Base-by-base conservation (phyloP, 2,797 vertebrate species). In the Salarias fasciatus region DNA sequence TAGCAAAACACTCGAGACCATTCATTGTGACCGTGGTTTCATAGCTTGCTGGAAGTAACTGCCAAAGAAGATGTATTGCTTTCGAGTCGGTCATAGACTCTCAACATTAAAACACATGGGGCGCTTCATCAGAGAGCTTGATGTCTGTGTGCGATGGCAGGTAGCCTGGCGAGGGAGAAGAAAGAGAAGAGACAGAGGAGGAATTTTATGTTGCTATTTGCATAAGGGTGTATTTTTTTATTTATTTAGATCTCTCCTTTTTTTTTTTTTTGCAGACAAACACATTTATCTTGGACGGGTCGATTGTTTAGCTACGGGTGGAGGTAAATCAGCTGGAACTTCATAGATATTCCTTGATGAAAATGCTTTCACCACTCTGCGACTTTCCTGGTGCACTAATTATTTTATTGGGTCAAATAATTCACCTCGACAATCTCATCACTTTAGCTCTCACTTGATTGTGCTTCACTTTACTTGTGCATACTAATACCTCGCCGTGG, bases 61-160 rank as follows among this genome's bases (percentile, higher is more conserved):
- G 90, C 90, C 90, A 90, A 88, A 86, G 88, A 91, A 91, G 90
- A 91, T 91, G 83, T 92, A 92, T 92, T 91, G 89, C 91, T 90
- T 87, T 85, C 60, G 84, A 90, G 89, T 83, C 80, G 85, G 86
- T 86, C 87, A 84, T 83, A 83, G 89, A 89, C 87, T 89, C 86
- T 73, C 86, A 84, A 86, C 90, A 88, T 91, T 91, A 91, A 91
- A 91, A 91, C 90, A 92, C 90, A 89, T 84, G 88, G 89, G 89
- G 88, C 75, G 86, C 87, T 89, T 91, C 88, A 87, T 91, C 91
- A 77, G 86, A 82, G 87, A 89, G 90, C 84, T 87, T 91, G 87
- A 91, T 89, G 87, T 91, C 91, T 87, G 89, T 72, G 87, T 85
- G 90, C 80, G 90, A 91, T 89, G 91, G 91, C 88, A 92, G 90